Percentiles rank a stretch among this genome's conserved stretches.
Evolutionary conservation across 2,797 vertebrate species (phyloP).

Genomic region (Enteromius radiatus): DNA sequence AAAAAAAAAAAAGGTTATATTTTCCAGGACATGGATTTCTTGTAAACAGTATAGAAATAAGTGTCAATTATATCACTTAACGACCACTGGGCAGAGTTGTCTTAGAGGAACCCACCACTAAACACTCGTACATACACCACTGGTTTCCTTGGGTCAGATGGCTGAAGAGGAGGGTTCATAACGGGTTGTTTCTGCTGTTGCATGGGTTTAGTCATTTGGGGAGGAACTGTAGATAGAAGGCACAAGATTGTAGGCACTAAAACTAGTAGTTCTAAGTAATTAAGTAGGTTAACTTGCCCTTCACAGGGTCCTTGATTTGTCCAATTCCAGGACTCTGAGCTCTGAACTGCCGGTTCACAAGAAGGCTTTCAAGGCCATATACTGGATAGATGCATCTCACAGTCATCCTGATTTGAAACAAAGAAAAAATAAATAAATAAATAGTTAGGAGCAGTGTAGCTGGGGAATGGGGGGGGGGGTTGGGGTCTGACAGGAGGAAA

Average conservation of each 20-base stretch:
- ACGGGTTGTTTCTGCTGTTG: background rate
- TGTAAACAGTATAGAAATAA: background rate
- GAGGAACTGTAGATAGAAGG: background rate
- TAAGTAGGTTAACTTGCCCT: background rate
- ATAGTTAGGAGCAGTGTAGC: too few relatives aligned
- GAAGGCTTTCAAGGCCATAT: constrained; percentile 67
- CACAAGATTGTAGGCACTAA: background rate
- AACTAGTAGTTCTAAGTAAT: background rate
- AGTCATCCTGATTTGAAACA: constrained; percentile 66
- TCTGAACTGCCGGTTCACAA: constrained; percentile 65
- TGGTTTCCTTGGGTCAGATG: background rate
- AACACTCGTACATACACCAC: background rate
- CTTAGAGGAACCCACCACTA: background rate
- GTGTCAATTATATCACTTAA: background rate
- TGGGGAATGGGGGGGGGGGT: too few relatives aligned
- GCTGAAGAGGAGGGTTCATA: background rate
- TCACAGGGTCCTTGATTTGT: constrained; percentile 24
- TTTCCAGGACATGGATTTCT: background rate
- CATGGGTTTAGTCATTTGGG: background rate
- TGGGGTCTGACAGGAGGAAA: too few relatives aligned
- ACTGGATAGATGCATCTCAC: constrained; percentile 77
- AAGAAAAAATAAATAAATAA: too few relatives aligned
- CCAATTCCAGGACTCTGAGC: constrained; percentile 58
- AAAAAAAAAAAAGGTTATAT: background rate
- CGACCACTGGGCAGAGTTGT: background rate